These are phyloP conservation scores for Trichonephila clavipes DNA, from an alignment of 1,140 invertebrate species.

Conservation along the genomic window DNA sequence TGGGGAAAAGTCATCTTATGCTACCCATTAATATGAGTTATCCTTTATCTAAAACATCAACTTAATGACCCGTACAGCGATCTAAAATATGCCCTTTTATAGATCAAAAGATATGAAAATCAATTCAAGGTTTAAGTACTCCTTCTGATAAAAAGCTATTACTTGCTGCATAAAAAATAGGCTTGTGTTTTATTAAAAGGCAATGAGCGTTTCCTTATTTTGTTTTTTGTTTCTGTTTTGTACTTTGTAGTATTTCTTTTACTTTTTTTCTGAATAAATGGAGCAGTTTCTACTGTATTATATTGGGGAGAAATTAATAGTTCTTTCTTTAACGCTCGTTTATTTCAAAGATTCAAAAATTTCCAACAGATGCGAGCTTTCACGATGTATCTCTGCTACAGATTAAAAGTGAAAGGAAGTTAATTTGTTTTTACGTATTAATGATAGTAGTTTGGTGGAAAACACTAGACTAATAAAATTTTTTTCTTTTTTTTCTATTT, in stretches of 20 bases:
- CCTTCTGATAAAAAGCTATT: conserved; percentile 38
- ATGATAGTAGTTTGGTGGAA: conserved; percentile 17
- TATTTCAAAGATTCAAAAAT: conserved; percentile 24
- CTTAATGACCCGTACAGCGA: conserved; percentile 47
- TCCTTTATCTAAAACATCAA: conserved; percentile 61
- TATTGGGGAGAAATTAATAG: conserved; percentile 48
- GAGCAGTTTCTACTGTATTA: neutral
- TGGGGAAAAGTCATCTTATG: conserved; percentile 49
- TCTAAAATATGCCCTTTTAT: conserved; percentile 59
- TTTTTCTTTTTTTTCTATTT: neutral
- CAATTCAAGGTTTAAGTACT: conserved; percentile 61
- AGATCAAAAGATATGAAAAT: conserved; percentile 70
- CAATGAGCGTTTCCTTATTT: conserved; percentile 37
- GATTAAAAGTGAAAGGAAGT: conserved; percentile 43
- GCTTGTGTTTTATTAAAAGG: conserved; percentile 58
- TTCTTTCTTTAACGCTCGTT: conserved; percentile 28
- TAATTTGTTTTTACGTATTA: conserved; percentile 62
- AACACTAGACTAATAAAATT: neutral
- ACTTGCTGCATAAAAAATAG: conserved; percentile 4
- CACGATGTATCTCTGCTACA: conserved; percentile 11
- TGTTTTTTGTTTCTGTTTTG: conserved; percentile 1
- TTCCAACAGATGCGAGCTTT: conserved; percentile 46
- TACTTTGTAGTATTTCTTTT: neutral
- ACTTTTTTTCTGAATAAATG: neutral
- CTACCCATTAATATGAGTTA: conserved; percentile 61